Conservation (phyloP, 2,888 invertebrate genomes). For the Leucophenga maculata region DNA sequence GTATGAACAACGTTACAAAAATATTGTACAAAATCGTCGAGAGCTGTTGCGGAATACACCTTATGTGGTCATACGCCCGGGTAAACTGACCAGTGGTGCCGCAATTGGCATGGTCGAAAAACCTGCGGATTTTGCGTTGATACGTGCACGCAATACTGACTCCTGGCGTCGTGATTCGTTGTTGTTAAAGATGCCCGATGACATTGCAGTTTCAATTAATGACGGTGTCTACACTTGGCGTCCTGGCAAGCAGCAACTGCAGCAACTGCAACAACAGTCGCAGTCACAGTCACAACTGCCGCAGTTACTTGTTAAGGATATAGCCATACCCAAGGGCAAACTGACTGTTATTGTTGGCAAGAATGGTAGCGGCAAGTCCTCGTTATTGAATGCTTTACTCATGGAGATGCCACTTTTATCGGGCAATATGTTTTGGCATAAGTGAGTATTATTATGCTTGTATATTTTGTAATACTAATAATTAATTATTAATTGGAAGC, state of each 20-base stretch:
- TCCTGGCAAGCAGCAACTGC: slow-evolving; percentile 37
- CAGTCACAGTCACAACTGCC: slow-evolving; percentile 35
- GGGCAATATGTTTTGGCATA: slow-evolving; percentile 79
- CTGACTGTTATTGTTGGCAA: slow-evolving; percentile 84
- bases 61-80: slow-evolving; percentile 63
- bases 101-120: slow-evolving; percentile 40
- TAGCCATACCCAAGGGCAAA: slow-evolving; percentile 74
- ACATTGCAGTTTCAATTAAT: slow-evolving; percentile 68
- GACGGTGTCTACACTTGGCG: slow-evolving; percentile 67
- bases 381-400: slow-evolving; percentile 82
- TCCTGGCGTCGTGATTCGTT: slow-evolving; percentile 66
- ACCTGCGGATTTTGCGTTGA: slow-evolving; percentile 49
- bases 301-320: slow-evolving; percentile 60
- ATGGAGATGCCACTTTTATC: slow-evolving; percentile 83
- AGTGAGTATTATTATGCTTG: slow-evolving; percentile 73
- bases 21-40: slow-evolving; percentile 56
- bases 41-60: slow-evolving; percentile 64
- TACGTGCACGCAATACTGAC: slow-evolving; percentile 53
- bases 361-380: slow-evolving; percentile 87
- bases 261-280: no score
- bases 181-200: slow-evolving; percentile 69
- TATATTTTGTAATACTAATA: no score
- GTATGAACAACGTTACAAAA: slow-evolving; percentile 49
- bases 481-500: no score
- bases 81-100: slow-evolving; percentile 43